phyloP scores from a whole-genome alignment of 2,888 invertebrate species.

The Saturnia japonica region DNA sequence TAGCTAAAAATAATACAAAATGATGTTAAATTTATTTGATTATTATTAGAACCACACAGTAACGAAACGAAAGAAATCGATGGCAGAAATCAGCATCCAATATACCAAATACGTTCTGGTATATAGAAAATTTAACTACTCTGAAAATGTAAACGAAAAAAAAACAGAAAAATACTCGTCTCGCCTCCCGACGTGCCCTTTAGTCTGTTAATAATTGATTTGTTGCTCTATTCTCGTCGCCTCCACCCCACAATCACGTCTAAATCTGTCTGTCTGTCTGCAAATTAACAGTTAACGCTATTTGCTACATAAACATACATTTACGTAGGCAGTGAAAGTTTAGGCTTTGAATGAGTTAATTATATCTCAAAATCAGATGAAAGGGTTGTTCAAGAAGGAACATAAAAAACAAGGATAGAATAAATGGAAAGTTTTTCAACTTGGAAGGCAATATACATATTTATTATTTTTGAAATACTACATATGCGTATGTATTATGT shows the following conservation, averaged over 20 bases:
- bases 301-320: background rate
- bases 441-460: background rate
- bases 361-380: background rate
- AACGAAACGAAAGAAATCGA: too few relatives aligned
- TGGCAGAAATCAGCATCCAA: too few relatives aligned
- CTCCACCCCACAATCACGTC: constrained; percentile 31
- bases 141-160: constrained; percentile 25
- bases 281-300: background rate
- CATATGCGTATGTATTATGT: too few relatives aligned
- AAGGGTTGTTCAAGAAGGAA: background rate
- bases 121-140: background rate
- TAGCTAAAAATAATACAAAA: too few relatives aligned
- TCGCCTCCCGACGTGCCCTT: constrained; percentile 43
- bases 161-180: constrained; percentile 37
- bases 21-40: too few relatives aligned
- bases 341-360: background rate
- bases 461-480: too few relatives aligned
- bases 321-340: background rate
- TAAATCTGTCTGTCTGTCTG: constrained; percentile 53
- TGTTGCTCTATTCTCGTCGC: constrained; percentile 39
- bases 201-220: constrained; percentile 65
- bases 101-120: too few relatives aligned
- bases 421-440: background rate
- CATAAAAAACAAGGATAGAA: background rate
- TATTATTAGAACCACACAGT: too few relatives aligned